Base-by-base conservation (phyloP, 2,113 vertebrate species). In the Caranx melampygus region DNA sequence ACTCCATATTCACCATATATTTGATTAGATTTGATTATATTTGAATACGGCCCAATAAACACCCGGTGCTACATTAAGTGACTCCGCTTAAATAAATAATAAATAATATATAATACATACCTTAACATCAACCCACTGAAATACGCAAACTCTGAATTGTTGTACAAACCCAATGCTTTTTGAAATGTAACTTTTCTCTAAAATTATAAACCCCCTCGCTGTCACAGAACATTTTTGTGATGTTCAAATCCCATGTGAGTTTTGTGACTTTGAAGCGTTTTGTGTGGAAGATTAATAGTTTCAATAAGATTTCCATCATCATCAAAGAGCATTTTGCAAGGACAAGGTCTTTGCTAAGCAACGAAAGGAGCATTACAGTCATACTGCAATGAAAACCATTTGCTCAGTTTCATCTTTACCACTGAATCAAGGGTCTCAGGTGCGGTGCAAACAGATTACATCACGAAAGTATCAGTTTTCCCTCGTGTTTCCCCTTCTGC, bases 371-470 rank as follows among this genome's bases (percentile, higher is more conserved):
- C 40, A 33, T 44, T 34, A 59, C 40, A 84, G 79, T 84, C 78
- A 78, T 42, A 8, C 18, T 31, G 10, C 84, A 88, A 87, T 87
- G 84, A 79, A 90, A 87, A 83, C 65, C 81, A 86, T 73, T 85
- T 65, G 73, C 61, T 78, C 75, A 49, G 73, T 60, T 83, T 78
- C 35, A 60, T 74, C 75, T 88, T 88, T 79, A 76, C 72, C 26
- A 72, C 74, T 72, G 45, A 76, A 44, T 55, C 63, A 65, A 71
- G 51, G 67, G 75, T 78, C 74, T 85, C 83, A 92, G 81, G 79
- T 88, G 77, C 72, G 37, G 60, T 51, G 57, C 33, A 42, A 64
- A 11, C 37, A 78, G 55, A 60, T 86, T 79, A 68, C 66, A 84
- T 81, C 55, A 58, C 70, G 58, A 47, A 62, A n/a, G 15, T 58